These are phyloP conservation scores for Halcyon chelicuti DNA, from an alignment of 2,797 vertebrate species.

Conservation along the genomic window DNA sequence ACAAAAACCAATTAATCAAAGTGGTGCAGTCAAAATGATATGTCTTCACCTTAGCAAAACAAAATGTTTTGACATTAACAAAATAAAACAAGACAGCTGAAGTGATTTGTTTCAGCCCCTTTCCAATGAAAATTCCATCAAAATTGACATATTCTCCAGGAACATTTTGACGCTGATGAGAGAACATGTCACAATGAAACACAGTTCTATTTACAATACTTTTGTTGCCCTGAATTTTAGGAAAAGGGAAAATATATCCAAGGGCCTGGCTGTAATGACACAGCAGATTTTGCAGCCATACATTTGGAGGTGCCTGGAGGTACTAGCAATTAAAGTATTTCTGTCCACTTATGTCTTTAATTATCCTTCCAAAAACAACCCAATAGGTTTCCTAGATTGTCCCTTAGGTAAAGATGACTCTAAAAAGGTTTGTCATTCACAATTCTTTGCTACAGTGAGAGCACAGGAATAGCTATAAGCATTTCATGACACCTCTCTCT, in stretches of 20 bases:
- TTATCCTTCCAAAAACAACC: background rate
- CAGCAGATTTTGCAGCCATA: background rate
- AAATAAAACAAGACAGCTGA: slow-evolving; percentile 40
- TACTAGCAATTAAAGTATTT: background rate
- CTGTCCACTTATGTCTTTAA: background rate
- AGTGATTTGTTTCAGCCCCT: slow-evolving; percentile 29
- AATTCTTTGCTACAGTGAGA: background rate
- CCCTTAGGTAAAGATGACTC: background rate
- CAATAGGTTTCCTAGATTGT: background rate
- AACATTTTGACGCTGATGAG: slow-evolving; percentile 13
- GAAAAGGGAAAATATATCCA: background rate
- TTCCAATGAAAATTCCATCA: slow-evolving; percentile 41
- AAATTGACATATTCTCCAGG: slow-evolving; percentile 20
- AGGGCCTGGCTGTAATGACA: background rate
- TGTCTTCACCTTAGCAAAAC: slow-evolving; percentile 1
- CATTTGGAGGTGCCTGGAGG: background rate
- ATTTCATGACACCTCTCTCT: slow-evolving; percentile 12
- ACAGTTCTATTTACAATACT: background rate
- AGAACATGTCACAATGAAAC: slow-evolving; percentile 31
- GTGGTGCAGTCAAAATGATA: background rate
- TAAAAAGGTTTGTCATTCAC: background rate
- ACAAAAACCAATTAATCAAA: slow-evolving; percentile 26
- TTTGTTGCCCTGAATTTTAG: slow-evolving; percentile 13
- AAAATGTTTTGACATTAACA: slow-evolving; percentile 39
- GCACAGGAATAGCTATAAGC: background rate